phyloP scores from a whole-genome alignment of 2,113 vertebrate species.

The Serinus canaria region DNA sequence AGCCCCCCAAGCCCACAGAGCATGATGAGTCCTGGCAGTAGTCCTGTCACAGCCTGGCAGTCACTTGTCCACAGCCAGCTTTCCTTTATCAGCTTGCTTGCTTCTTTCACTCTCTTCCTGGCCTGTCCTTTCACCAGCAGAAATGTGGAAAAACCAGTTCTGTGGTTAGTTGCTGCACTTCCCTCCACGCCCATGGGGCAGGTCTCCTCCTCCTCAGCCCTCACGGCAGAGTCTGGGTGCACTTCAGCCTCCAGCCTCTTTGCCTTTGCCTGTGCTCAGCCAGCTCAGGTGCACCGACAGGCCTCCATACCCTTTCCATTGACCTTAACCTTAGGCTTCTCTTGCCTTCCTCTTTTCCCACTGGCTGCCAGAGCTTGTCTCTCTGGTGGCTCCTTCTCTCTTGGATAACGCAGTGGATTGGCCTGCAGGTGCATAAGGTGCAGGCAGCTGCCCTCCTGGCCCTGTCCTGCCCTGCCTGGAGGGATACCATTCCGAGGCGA shows the following conservation, averaged over 20 bases:
- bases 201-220: not conserved
- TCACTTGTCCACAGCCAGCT: not conserved
- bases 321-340: not conserved
- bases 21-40: not conserved
- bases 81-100: not conserved
- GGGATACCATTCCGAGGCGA: not conserved
- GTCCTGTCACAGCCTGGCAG: not conserved
- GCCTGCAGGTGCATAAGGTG: not conserved
- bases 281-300: not conserved
- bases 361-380: not conserved
- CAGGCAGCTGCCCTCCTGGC: not conserved
- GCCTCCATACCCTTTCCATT: not conserved
- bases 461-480: not conserved
- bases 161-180: conserved; percentile 68
- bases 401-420: not conserved
- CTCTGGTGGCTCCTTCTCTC: not conserved
- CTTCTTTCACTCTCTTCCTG: not conserved
- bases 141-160: conserved; percentile 72
- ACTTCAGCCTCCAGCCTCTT: conserved; percentile 28
- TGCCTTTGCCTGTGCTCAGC: not conserved
- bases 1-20: not conserved
- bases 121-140: conserved; percentile 42
- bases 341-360: not conserved
- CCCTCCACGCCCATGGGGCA: conserved; percentile 56
- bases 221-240: not conserved